These are phyloP conservation scores for Phoeniculus purpureus DNA, from an alignment of 2,797 vertebrate species.

Conservation along the genomic window DNA sequence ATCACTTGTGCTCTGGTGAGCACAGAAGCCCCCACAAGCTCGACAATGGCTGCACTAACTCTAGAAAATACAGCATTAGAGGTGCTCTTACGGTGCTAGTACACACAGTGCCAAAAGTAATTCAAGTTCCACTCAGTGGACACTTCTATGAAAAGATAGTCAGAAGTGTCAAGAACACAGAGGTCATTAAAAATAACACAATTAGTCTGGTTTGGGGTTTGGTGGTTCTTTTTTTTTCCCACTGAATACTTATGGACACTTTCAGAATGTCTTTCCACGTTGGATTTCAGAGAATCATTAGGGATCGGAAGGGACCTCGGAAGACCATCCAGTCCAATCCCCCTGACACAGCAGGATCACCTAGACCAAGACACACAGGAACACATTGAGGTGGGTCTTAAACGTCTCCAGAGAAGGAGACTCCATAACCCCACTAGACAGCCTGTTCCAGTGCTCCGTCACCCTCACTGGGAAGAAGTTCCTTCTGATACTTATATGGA, in stretches of 20 bases:
- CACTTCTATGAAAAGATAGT: neutral
- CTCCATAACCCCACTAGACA: no score
- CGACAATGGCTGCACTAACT: neutral
- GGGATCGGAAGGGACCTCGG: no score
- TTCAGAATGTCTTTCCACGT: neutral
- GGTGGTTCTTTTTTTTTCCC: neutral
- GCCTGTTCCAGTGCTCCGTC: no score
- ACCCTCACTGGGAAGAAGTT: no score
- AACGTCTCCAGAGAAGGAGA: no score
- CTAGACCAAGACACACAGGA: no score
- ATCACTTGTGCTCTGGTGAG: slow-evolving; percentile 23
- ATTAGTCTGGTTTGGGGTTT: neutral
- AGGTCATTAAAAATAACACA: neutral
- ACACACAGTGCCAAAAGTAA: neutral
- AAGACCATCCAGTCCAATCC: no score
- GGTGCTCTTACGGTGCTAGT: neutral
- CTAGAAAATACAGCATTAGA: neutral
- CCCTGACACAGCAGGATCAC: no score
- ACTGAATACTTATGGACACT: neutral
- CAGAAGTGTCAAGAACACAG: neutral
- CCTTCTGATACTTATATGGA: no score
- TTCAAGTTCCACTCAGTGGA: neutral
- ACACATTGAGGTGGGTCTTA: no score
- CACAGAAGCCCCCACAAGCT: neutral
- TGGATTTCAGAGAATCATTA: neutral